Evolutionary conservation across 2,797 vertebrate species (phyloP).

Genomic region (Ficedula albicollis): DNA sequence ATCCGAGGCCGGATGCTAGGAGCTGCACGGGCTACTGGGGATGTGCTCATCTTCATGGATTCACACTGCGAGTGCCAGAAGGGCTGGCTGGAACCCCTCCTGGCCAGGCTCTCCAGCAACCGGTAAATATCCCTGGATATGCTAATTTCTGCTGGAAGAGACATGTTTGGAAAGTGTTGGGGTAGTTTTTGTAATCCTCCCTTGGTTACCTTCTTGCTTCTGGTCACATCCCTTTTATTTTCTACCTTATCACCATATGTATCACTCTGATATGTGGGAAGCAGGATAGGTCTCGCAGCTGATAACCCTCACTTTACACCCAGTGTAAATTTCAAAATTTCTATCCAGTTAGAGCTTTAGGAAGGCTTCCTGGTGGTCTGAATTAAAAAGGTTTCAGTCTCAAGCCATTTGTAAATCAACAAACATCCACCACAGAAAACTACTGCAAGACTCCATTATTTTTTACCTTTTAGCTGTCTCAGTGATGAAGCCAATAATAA

Average conservation of each 20-base stretch:
- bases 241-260: not conserved
- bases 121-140: constrained; percentile 72
- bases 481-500: not conserved
- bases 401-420: not conserved
- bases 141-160: not conserved
- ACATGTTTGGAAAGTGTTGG: not conserved
- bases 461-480: not conserved
- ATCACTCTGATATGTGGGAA: not conserved
- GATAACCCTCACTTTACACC: not conserved
- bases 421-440: not conserved
- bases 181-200: not conserved
- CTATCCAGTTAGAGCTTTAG: not conserved
- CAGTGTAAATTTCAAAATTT: not conserved
- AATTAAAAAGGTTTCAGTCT: not conserved
- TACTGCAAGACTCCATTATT: not conserved
- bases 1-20: constrained; percentile 83
- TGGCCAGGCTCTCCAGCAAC: constrained; percentile 85
- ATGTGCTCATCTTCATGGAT: constrained; percentile 89
- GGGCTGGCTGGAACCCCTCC: constrained; percentile 88
- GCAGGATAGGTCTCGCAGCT: not conserved
- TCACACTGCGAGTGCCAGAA: constrained; percentile 87
- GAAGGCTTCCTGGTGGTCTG: not conserved
- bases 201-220: not conserved
- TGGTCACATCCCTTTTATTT: not conserved
- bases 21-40: constrained; percentile 82